phyloP scores from a whole-genome alignment of 2,113 vertebrate genomes.

The Poeciliopsis prolifica region DNA sequence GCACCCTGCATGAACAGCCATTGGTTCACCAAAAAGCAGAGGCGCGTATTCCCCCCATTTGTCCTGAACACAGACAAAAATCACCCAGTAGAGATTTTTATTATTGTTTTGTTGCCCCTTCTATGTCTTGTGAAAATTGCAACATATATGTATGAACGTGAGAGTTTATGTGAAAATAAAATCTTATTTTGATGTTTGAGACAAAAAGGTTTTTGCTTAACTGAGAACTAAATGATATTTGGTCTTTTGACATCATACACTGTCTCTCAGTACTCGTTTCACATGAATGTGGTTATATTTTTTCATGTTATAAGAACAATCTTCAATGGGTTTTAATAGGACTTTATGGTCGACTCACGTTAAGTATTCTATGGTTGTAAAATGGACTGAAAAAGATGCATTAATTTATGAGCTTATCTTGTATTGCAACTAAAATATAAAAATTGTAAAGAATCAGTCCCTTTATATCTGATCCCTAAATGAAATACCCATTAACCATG shows the following conservation, averaged over 20 bases:
- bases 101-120: neutral
- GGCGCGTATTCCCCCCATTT: conserved; percentile 46
- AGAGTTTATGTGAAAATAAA: conserved; percentile 28
- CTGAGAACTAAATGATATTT: neutral
- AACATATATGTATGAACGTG: neutral
- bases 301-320: too few species aligned
- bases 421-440: neutral
- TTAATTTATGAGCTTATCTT: too few species aligned
- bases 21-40: conserved; percentile 63
- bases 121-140: conserved; percentile 24
- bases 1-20: conserved; percentile 46
- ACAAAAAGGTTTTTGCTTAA: neutral
- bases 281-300: too few species aligned
- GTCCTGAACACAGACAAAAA: conserved; percentile 22
- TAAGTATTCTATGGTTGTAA: too few species aligned
- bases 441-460: neutral
- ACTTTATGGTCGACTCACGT: too few species aligned
- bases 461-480: neutral
- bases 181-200: conserved; percentile 21
- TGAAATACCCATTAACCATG: neutral
- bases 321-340: too few species aligned
- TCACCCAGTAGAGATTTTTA: conserved; percentile 11
- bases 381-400: too few species aligned
- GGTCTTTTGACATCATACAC: too few species aligned
- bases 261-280: too few species aligned